Evolutionary conservation across 2,797 vertebrate species (phyloP).

Genomic region (Halcyon leucocephala): DNA sequence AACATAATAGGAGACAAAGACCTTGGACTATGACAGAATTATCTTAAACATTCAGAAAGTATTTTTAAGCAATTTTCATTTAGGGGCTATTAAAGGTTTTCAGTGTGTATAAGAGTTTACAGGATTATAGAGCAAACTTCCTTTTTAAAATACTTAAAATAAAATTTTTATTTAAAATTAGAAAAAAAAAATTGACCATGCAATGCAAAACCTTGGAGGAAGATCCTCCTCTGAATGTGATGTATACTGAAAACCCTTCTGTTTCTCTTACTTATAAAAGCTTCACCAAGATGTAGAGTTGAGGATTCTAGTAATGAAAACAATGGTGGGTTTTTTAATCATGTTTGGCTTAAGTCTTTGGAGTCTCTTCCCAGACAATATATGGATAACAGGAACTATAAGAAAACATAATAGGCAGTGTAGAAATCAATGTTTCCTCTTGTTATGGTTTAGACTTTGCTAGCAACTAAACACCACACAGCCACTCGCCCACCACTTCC

Average conservation of each 20-base stretch:
- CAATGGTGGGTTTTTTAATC: not conserved
- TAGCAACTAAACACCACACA: no score
- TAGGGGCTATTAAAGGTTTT: not conserved
- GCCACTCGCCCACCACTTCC: no score
- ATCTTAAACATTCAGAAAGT: not conserved
- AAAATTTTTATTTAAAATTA: not conserved
- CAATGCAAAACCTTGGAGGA: not conserved
- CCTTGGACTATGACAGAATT: not conserved
- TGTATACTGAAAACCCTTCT: not conserved
- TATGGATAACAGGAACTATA: not conserved
- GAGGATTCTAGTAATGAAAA: not conserved
- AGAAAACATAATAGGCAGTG: not conserved
- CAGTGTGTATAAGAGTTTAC: not conserved
- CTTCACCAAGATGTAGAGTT: not conserved
- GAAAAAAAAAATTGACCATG: not conserved
- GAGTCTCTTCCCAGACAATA: not conserved
- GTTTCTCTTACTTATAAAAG: not conserved
- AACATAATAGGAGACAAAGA: not conserved
- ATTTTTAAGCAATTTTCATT: not conserved
- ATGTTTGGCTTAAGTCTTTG: not conserved
- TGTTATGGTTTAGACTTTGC: no score
- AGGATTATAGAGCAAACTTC: not conserved
- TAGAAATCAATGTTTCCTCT: no score
- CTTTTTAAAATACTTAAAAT: not conserved
- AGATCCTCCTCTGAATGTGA: not conserved